A percentile compares a stretch with the other conserved stretches of the same genome.
phyloP scores from a whole-genome alignment of 2,113 vertebrate species.

The Promerops cafer region DNA sequence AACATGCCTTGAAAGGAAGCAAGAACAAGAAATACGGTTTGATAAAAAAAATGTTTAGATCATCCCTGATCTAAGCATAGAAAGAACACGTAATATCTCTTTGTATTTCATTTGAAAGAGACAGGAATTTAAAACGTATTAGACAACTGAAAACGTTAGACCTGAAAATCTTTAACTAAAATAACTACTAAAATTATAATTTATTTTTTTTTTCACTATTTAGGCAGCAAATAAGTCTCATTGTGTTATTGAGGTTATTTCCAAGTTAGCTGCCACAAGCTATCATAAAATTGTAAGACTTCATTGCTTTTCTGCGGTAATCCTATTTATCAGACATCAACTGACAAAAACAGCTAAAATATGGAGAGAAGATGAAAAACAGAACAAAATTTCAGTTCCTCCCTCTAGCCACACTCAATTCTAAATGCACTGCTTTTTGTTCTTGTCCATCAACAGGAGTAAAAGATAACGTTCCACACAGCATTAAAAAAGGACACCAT shows the following conservation, averaged over 20 bases:
- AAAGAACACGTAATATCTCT: neutral
- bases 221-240: neutral
- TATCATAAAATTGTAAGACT: neutral
- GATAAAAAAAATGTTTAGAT: neutral
- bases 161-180: neutral
- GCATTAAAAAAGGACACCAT: constrained; percentile 24
- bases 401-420: neutral
- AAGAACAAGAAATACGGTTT: neutral
- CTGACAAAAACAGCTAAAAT: neutral
- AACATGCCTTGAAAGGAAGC: neutral
- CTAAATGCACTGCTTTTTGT: constrained; percentile 14
- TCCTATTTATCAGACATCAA: neutral
- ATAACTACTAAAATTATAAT: neutral
- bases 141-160: neutral
- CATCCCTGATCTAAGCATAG: neutral
- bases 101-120: neutral
- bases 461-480: constrained; percentile 11
- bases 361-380: neutral
- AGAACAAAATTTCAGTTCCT: neutral
- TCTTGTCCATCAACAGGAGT: neutral
- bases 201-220: neutral
- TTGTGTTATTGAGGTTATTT: neutral
- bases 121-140: neutral
- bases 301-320: neutral
- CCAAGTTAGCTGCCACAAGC: neutral